Base-by-base conservation (phyloP, 2,113 vertebrate species). In the Cololabis saira region DNA sequence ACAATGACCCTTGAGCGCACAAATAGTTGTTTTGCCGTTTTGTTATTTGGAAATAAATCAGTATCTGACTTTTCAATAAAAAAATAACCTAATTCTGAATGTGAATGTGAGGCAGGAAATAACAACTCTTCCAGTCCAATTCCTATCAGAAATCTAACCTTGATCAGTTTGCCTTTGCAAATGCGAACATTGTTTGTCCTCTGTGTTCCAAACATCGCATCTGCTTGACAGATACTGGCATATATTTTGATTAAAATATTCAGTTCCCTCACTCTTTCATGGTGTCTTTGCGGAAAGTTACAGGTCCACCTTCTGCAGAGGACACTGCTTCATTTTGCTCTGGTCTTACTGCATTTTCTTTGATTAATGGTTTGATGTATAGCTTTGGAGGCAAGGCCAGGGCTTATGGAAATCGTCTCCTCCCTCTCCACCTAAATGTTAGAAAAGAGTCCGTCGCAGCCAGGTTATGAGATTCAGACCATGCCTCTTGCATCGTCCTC, bases 351-450 rank as follows among this genome's bases (percentile, higher is more conserved):
- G 80, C 24, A 12, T 71, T 72, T 80, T 37, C 33, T 83, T 74
- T 76, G 45, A 77, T 85, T 45, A 80, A 84, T 78, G 56, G 51
- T 44, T 67, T 80, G 66, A 83, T 58, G 59, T 67, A 78, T 76
- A 60, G 51, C 53, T 74, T 49, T 17, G 43, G 61, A 69, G 63
- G 50, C 66, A 50, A 77, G 73, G 74, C 62, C 80, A 76, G 64
- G 64, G 77, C 76, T 83, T 77, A 79, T 82, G 79, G 79, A 87
- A 87, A 82, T 85, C 60, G 56, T 11, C 42, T 71, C 54, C 37
- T 80, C 44, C 5, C 27, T 19, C 42, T 30, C 12, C 47, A 12
- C 24, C 48, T 43, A 43, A 70, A 51, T 68, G 56, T 61, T 18
- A 22, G 52, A 58, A 69, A 65, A 76, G 74, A 87, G 55, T 76